phyloP scores from a whole-genome alignment of 1,140 invertebrate species.

The Drosophila insularis region DNA sequence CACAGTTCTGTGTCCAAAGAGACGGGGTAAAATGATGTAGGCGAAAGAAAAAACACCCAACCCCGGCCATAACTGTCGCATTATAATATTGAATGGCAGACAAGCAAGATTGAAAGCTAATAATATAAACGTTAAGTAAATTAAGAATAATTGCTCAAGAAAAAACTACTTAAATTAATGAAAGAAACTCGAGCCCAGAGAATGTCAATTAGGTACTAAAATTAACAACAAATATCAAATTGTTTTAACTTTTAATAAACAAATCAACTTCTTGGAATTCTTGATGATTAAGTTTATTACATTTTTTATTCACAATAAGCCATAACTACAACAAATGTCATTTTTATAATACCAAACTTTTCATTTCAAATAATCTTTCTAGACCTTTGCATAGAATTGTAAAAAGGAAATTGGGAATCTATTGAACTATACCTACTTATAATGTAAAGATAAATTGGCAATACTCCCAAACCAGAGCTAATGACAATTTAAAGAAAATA shows the following conservation, averaged over 20 bases:
- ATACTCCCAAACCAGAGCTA: no score
- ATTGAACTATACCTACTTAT: no score
- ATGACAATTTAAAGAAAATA: no score
- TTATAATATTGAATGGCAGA: conserved; percentile 77
- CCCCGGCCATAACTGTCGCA: conserved; percentile 48
- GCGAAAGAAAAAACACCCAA: conserved; percentile 17
- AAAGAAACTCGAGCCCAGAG: background rate
- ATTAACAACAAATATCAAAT: background rate
- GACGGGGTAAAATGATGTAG: background rate
- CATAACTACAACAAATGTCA: no score
- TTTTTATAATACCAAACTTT: no score
- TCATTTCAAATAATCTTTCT: no score
- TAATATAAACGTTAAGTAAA: background rate
- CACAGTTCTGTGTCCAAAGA: conserved; percentile 40
- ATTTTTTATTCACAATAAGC: no score
- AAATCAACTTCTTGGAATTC: background rate
- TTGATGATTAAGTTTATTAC: no score
- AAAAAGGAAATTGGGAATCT: no score
- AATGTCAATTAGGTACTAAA: background rate
- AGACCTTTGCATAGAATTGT: no score
- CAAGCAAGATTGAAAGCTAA: conserved; percentile 21
- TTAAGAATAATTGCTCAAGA: background rate
- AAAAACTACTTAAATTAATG: background rate
- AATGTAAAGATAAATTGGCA: no score
- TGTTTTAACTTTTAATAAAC: background rate